Conservation (phyloP, 53 echinoderm and acorn worm genomes). For the Arbacia lixula region DNA sequence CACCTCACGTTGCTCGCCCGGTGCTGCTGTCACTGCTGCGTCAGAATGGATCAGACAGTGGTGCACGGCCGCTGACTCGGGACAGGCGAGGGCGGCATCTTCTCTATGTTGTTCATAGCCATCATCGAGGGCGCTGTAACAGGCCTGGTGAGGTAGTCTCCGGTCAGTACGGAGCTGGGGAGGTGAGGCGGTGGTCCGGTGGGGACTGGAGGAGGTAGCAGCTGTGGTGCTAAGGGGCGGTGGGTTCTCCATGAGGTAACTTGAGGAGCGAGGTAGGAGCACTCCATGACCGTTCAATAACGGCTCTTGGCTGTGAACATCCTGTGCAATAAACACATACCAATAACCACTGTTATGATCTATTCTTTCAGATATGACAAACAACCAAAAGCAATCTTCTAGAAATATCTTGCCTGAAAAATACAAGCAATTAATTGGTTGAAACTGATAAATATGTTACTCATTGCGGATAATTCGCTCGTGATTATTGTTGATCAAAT, state of each 20-base stretch:
- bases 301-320: slow-evolving; percentile 3
- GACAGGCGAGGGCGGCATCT: background rate
- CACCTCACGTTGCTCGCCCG: background rate
- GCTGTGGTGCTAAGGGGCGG: background rate
- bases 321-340: slow-evolving; percentile 5
- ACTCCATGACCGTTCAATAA: slow-evolving; percentile 11
- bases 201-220: background rate
- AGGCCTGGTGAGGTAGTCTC: slow-evolving; percentile 41
- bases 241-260: slow-evolving; percentile 37
- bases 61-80: background rate
- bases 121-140: background rate
- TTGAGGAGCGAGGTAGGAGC: slow-evolving; percentile 1
- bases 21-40: slow-evolving; percentile 4
- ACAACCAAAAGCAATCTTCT: too few relatives aligned
- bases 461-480: too few relatives aligned
- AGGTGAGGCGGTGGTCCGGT: background rate
- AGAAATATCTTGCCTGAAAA: too few relatives aligned
- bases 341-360: background rate
- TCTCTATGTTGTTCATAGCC: background rate
- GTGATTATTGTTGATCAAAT: too few relatives aligned
- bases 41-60: slow-evolving; percentile 32
- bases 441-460: too few relatives aligned
- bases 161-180: slow-evolving; percentile 24
- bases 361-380: too few relatives aligned
- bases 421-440: too few relatives aligned